Evolutionary conservation across 1,140 invertebrate genomes (phyloP), one percentile per base, ranked within the genome.

Genomic region (Aplysia californica): DNA sequence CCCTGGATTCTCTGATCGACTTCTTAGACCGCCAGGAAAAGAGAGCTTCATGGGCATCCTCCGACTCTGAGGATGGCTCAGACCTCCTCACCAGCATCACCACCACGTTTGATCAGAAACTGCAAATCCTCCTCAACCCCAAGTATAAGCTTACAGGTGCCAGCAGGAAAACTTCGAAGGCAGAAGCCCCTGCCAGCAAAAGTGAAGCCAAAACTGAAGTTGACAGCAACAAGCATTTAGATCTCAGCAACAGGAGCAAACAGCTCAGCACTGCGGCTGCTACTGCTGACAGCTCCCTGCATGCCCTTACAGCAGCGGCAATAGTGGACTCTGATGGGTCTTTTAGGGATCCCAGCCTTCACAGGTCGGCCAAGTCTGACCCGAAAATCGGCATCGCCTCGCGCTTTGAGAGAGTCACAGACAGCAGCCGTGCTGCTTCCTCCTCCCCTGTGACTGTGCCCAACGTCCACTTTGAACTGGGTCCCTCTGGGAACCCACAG

Each of bases 41-140:
- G 10, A 61, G 83, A 23, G 75, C 71, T 44, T 83, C 83, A 0
- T 85, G 82, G 76, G 84, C 84, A 18, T 86, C 85, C 0, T 84
- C 83, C n/a, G 85, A 85, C 67, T 87, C 87, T 10, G 87, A 88
- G 93, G 94, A 93, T 83, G 92, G 92, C 79, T 84, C 83, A 15
- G 93, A 94, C 87, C 87, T 94, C 56, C 87, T 94, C 74, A 91
- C 92, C 50, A 94, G 93, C 64, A 91, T 95, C 61, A 95, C 94
- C 20, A 93, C 93, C 67, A 93, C 94, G 3, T 93, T 94, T 82
- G 94, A 95, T 84, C 92, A 93, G 76, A 95, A 95, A 88, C 90
- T 95, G 85, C 91, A 92, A 58, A 92, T 92, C 23, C 83, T 94
- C 58, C 86, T 86, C 18, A 88, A 83, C 61, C 87, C 82, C 23